Percentiles rank a stretch among this genome's conserved stretches.
phyloP scores from a whole-genome alignment of 2,888 invertebrate genomes.

The Euzetes globulus region DNA sequence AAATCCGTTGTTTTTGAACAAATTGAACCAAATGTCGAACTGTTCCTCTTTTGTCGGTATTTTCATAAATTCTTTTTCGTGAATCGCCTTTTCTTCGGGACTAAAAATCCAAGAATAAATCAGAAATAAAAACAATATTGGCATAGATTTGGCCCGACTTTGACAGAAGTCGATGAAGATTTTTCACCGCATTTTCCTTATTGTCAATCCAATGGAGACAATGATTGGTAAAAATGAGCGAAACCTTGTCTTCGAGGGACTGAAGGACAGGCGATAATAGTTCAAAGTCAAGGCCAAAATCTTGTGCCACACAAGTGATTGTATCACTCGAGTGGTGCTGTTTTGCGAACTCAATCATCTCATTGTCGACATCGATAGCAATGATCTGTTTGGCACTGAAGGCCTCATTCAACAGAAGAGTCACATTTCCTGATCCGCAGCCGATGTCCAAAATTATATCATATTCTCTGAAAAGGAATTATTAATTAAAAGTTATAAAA shows the following conservation, averaged over 20 bases:
- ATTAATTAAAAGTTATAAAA: background rate
- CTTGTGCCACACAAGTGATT: background rate
- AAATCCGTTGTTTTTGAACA: background rate
- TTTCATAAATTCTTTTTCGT: constrained; percentile 10
- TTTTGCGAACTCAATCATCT: background rate
- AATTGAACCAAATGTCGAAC: constrained; percentile 6
- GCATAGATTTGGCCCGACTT: background rate
- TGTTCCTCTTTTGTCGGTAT: constrained; percentile 8
- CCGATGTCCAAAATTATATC: background rate
- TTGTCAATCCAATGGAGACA: background rate
- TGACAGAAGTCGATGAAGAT: background rate
- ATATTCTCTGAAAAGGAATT: background rate
- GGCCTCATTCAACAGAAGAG: background rate
- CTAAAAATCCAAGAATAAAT: background rate
- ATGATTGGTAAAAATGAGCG: background rate
- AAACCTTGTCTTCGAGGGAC: background rate
- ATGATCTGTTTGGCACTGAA: background rate
- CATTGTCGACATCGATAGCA: background rate
- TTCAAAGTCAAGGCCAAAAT: background rate
- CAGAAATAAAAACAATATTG: background rate
- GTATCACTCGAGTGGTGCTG: background rate
- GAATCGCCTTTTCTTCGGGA: background rate
- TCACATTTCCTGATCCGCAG: background rate
- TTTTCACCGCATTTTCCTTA: constrained; percentile 13
- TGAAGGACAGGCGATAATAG: background rate